Conservation (phyloP, 2,888 invertebrate genomes). For the Odontomyia ornata region DNA sequence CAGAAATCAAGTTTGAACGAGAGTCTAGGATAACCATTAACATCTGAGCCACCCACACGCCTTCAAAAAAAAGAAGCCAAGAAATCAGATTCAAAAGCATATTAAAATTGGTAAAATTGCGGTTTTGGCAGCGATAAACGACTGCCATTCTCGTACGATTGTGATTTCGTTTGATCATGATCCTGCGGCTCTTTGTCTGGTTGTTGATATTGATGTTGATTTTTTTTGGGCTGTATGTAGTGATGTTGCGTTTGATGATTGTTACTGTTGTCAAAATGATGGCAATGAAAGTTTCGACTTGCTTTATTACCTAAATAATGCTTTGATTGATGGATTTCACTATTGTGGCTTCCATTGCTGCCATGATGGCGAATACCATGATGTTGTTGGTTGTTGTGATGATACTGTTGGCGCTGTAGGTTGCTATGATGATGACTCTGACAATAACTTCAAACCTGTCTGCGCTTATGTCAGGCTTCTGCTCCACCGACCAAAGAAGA, state of each 20-base stretch:
- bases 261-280: background rate
- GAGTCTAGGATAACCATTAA: background rate
- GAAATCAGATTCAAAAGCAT: background rate
- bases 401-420: conserved; percentile 6
- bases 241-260: conserved; percentile 23
- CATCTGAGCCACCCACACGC: background rate
- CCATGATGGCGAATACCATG: background rate
- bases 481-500: conserved; percentile 60
- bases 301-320: conserved; percentile 1
- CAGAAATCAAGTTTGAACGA: background rate
- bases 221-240: background rate
- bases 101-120: conserved; percentile 24
- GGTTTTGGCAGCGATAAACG: conserved; percentile 27
- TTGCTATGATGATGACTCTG: conserved; percentile 2
- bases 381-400: conserved; percentile 7
- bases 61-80: background rate
- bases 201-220: conserved; percentile 11
- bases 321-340: background rate
- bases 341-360: background rate
- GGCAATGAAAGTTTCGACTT: conserved; percentile 11
- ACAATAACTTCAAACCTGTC: conserved; percentile 44
- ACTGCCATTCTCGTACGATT: background rate
- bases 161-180: background rate
- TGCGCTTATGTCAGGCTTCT: conserved; percentile 55
- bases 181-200: background rate